Evolutionary conservation across 2,888 invertebrate species (phyloP).

Genomic region (Ctena decussata): DNA sequence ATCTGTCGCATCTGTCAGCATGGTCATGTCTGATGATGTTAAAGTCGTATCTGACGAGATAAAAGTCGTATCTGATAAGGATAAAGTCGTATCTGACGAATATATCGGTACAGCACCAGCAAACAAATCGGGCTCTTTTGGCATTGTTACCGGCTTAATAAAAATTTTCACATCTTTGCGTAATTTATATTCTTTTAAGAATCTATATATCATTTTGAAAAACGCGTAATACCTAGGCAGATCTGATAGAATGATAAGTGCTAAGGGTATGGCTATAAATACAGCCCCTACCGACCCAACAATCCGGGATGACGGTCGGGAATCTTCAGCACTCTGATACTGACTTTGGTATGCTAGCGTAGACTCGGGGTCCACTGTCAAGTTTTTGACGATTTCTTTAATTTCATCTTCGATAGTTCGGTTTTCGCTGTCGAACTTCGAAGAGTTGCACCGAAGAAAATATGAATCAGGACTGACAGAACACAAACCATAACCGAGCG

Average conservation of each 20-base stretch:
- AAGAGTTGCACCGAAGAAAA: background rate
- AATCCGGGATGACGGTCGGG: background rate
- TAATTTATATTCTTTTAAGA: too few species aligned
- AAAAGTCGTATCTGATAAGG: too few species aligned
- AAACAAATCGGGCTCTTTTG: background rate
- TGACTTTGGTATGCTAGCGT: background rate
- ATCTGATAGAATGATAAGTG: background rate
- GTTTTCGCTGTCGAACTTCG: background rate
- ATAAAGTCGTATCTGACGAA: background rate
- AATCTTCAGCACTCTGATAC: background rate
- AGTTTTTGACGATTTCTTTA: background rate
- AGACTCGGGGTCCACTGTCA: background rate
- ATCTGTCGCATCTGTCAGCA: too few species aligned
- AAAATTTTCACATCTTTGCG: too few species aligned
- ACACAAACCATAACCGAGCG: background rate
- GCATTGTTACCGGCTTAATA: too few species aligned
- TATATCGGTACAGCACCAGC: background rate
- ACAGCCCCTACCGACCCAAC: background rate
- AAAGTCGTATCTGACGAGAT: too few species aligned
- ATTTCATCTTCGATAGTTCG: background rate
- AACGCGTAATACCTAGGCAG: background rate
- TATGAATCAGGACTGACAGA: background rate
- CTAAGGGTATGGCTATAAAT: background rate
- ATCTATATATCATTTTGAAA: background rate
- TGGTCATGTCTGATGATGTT: too few species aligned